Conservation (phyloP, 2,888 invertebrate genomes). For the Meiosimyza platycephala region DNA sequence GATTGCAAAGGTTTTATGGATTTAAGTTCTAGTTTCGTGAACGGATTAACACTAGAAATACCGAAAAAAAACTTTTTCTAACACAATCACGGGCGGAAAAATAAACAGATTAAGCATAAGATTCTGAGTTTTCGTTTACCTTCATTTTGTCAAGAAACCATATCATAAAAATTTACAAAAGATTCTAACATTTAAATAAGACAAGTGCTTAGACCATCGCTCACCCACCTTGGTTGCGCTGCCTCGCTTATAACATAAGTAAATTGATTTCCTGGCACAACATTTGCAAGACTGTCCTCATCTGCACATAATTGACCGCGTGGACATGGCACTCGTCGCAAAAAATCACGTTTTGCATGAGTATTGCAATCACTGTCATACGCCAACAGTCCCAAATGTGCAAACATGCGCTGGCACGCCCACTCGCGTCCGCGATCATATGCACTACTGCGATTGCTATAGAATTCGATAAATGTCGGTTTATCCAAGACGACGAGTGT, state of each 20-base stretch:
- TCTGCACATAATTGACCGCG: conserved; percentile 82
- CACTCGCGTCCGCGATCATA: conserved; percentile 73
- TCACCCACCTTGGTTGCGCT: conserved; percentile 83
- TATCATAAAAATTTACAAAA: too few species aligned
- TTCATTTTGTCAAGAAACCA: too few species aligned
- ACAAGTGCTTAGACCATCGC: too few species aligned
- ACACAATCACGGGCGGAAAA: too few species aligned
- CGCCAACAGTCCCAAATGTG: conserved; percentile 82
- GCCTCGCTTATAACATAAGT: conserved; percentile 93
- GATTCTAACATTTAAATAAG: too few species aligned
- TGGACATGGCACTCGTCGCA: conserved; percentile 88
- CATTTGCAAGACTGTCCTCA: conserved; percentile 87
- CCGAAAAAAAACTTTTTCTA: too few species aligned
- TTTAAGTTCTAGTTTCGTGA: too few species aligned
- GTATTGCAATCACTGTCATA: conserved; percentile 85
- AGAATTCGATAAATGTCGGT: conserved; percentile 88
- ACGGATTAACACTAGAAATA: too few species aligned
- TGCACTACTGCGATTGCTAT: conserved; percentile 82
- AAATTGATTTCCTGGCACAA: conserved; percentile 90
- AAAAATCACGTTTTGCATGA: conserved; percentile 72
- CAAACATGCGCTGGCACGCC: conserved; percentile 90
- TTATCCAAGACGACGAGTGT: conserved; percentile 93
- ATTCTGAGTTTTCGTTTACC: too few species aligned
- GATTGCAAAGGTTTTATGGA: too few species aligned
- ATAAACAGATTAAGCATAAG: too few species aligned